Base-by-base conservation (phyloP, 1,140 invertebrate genomes). In the Cotesia chilonis region DNA sequence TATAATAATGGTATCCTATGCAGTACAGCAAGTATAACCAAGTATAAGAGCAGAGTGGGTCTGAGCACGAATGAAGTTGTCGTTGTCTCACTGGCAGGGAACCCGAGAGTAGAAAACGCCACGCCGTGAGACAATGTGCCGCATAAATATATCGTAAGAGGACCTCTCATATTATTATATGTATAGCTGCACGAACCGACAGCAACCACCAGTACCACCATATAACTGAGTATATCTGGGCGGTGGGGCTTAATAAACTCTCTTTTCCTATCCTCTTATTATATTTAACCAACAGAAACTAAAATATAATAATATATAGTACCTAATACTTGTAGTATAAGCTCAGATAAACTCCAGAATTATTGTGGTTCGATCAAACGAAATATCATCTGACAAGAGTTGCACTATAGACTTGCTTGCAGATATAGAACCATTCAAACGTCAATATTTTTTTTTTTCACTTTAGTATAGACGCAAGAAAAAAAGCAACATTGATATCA, bases 1-100 rank as follows among this genome's bases (percentile, higher is more conserved):
- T 28, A 28, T 28, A 28, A 28, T 28, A 28, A 28, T 28, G 28
- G 28, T 28, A 28, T 28, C 28, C 28, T 1, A 28, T 28, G 28
- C 28, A 28, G 55, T 17, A 37, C 35, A 64, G 61, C 10, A 64
- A 7, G 28, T 28, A 28, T 28, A 28, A 28, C 28, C 28, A 28
- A 28, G 28, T 28, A 28, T 28, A 28, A 28, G 28, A 35, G 57
- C 17, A 36, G 69, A 66, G 63, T 60, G 51, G 37, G 54, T 59
- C 41, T 52, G 55, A 66, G 79, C 73, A 80, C 78, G 79, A 82
- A 85, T 84, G 79, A 85, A 85, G 83, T 84, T 83, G 82, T 84
- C 82, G 82, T 81, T 80, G 83, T 82, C 79, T 79, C 76, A 72
- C 78, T 55, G 74, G 68, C 57, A 57, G 65, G 71, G 65, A 28